Evolutionary conservation across 2,797 vertebrate species (phyloP).

Genomic region (Amblyraja radiata): DNA sequence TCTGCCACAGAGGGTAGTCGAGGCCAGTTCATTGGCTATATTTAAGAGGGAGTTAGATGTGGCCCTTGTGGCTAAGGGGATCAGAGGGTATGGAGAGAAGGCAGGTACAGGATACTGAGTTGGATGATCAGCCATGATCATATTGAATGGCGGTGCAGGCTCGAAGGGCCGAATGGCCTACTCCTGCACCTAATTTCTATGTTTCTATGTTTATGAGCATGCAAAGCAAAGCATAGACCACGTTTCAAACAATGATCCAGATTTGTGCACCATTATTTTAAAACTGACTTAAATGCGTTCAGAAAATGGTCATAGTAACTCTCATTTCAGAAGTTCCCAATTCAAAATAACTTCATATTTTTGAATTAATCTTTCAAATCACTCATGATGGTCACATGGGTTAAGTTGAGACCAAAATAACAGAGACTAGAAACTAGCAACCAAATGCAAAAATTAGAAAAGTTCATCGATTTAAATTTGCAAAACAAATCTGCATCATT

Average conservation of each 20-base stretch:
- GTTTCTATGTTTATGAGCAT: not conserved
- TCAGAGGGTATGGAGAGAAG: too few relatives aligned
- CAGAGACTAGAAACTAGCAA: not conserved
- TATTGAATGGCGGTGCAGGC: too few relatives aligned
- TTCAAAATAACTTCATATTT: not conserved
- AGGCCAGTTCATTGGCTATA: too few relatives aligned
- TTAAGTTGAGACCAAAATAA: not conserved
- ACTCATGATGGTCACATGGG: not conserved
- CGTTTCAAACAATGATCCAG: not conserved
- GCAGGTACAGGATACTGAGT: too few relatives aligned
- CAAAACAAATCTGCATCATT: not conserved
- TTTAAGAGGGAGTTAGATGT: too few relatives aligned
- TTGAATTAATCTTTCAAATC: not conserved
- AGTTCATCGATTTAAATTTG: not conserved
- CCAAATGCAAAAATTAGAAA: not conserved
- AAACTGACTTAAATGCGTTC: not conserved
- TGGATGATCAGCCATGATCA: too few relatives aligned
- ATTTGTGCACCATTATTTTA: not conserved
- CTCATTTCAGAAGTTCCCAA: not conserved
- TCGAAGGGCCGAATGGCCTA: too few relatives aligned
- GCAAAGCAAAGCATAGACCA: not conserved
- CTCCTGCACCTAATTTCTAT: too few relatives aligned
- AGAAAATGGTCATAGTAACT: not conserved
- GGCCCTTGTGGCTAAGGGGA: too few relatives aligned
- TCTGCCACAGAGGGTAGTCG: too few relatives aligned